phyloP scores from a whole-genome alignment of 37 sponge, comb jelly and placozoan species.

The Geodia barretti region DNA sequence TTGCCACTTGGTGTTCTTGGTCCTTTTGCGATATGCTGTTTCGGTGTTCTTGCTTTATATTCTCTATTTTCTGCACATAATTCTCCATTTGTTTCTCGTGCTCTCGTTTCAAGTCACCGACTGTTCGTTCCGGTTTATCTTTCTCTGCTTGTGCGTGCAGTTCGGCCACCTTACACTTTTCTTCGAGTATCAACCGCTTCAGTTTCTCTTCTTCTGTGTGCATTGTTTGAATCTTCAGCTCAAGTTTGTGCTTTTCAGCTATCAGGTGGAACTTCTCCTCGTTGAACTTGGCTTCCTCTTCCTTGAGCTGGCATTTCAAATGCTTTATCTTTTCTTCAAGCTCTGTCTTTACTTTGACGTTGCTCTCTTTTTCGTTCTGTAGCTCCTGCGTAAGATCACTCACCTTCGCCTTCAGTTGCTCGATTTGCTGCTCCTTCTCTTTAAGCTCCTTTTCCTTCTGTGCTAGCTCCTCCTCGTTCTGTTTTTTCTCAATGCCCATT shows the following conservation, averaged over 20 bases:
- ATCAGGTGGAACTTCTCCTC: background rate
- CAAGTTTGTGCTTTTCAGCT: background rate
- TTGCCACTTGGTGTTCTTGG: too few species aligned
- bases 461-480: background rate
- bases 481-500: background rate
- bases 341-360: background rate
- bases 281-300: background rate
- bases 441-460: background rate
- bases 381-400: background rate
- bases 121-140: background rate
- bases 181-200: background rate
- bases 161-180: background rate
- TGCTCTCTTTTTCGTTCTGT: background rate
- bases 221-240: background rate
- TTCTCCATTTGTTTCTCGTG: too few species aligned
- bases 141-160: too few species aligned
- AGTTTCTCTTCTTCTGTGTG: background rate
- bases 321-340: background rate
- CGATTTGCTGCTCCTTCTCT: background rate
- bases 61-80: background rate
- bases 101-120: too few species aligned
- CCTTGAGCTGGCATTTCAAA: background rate
- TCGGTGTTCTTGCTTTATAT: background rate
- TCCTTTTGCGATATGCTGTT: too few species aligned
- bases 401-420: background rate